These are phyloP conservation scores for Ariopsis seemanni DNA, from an alignment of 2,113 vertebrate genomes.

Conservation along the genomic window DNA sequence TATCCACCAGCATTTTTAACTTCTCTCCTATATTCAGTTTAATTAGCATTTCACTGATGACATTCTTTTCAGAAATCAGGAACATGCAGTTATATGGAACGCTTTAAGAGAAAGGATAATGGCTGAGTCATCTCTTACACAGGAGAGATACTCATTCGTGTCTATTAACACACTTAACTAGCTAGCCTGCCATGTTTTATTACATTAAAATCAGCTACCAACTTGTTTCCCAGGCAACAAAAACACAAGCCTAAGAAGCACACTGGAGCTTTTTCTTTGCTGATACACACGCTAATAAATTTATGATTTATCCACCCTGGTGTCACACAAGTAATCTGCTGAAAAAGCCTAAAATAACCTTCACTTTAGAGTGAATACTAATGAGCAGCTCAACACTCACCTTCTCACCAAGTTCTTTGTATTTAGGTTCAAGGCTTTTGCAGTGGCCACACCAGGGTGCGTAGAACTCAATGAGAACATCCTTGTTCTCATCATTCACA, in stretches of 20 bases:
- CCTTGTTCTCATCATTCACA: constrained; percentile 91
- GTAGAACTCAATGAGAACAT: constrained; percentile 96
- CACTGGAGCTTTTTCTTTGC: background rate
- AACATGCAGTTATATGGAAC: background rate
- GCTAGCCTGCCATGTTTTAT: background rate
- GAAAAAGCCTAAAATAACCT: background rate
- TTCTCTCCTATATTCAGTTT: background rate
- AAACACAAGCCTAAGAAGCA: background rate
- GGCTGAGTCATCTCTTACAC: background rate
- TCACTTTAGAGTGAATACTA: background rate
- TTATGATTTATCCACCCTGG: background rate
- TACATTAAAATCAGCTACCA: background rate
- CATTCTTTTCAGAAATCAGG: background rate
- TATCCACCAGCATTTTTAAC: background rate
- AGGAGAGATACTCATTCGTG: background rate
- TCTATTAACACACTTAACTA: background rate
- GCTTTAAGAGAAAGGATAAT: background rate
- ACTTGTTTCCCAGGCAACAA: background rate
- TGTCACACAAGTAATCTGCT: background rate
- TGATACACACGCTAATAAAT: background rate
- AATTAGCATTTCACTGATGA: background rate
- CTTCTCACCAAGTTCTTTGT: constrained; percentile 93
- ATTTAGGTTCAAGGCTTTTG: constrained; percentile 97
- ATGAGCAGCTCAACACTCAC: constrained; percentile 60
- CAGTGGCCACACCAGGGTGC: constrained; percentile 98